Percentiles rank a stretch among this genome's conserved stretches.
These are phyloP conservation scores for Eupithecia insigniata DNA, from an alignment of 2,888 invertebrate genomes.

Conservation along the genomic window DNA sequence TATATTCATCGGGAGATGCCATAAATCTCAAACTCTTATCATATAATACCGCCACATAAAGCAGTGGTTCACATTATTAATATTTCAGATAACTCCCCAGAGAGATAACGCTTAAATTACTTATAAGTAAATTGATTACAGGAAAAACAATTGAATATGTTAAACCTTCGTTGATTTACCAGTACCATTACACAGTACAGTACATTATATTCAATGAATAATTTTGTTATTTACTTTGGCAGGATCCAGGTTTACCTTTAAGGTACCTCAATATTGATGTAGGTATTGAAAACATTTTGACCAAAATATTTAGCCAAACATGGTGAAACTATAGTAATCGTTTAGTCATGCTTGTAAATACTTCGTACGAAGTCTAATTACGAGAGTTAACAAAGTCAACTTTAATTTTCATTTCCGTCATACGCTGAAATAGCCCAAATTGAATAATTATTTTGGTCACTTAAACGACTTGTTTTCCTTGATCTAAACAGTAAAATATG, in stretches of 20 bases:
- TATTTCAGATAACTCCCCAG: conserved; percentile 11
- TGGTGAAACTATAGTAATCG: background rate
- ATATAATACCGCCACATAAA: conserved; percentile 11
- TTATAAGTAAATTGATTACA: conserved; percentile 21
- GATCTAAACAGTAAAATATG: background rate
- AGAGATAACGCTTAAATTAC: conserved; percentile 27
- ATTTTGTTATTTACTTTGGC: conserved; percentile 2
- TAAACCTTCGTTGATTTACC: conserved; percentile 15
- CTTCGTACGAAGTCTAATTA: conserved; percentile 20
- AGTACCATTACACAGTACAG: no score
- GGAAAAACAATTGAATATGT: conserved; percentile 21
- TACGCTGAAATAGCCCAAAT: conserved; percentile 33
- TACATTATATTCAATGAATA: conserved; percentile 19
- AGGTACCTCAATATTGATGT: conserved; percentile 14
- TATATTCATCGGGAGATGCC: conserved; percentile 23
- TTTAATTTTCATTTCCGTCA: conserved; percentile 38
- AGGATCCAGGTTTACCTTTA: background rate
- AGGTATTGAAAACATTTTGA: conserved; percentile 28
- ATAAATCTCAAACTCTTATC: conserved; percentile 40
- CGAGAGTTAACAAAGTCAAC: conserved; percentile 20
- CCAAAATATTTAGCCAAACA: background rate
- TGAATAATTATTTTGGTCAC: conserved; percentile 34
- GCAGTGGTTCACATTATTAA: conserved; percentile 32
- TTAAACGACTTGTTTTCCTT: conserved; percentile 15
- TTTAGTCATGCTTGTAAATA: conserved; percentile 6